Conservation (phyloP, 2,113 vertebrate genomes). For the Malurus elegans region DNA sequence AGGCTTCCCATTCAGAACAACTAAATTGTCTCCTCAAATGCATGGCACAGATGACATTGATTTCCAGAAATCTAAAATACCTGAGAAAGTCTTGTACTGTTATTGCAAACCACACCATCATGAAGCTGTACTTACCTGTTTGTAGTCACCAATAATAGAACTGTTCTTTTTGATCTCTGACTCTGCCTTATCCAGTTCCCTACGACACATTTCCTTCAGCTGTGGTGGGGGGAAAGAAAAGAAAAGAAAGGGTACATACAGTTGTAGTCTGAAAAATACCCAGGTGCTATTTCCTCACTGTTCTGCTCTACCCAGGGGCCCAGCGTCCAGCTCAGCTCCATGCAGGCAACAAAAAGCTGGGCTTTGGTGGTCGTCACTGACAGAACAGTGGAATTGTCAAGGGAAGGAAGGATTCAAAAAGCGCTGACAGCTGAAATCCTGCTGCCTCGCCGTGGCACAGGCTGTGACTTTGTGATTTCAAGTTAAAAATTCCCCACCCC, state of each 20-base stretch:
- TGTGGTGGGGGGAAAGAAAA: slow-evolving; percentile 23
- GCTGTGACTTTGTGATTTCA: not conserved
- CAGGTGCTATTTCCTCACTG: not conserved
- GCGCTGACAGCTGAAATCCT: not conserved
- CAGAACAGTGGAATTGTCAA: not conserved
- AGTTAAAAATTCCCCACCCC: not conserved
- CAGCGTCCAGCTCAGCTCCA: not conserved
- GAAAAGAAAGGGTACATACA: not conserved
- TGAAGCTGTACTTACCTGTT: slow-evolving; percentile 81
- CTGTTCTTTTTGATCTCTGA: slow-evolving; percentile 97
- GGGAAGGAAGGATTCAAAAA: not conserved
- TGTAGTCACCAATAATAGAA: slow-evolving; percentile 98
- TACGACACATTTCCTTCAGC: slow-evolving; percentile 98
- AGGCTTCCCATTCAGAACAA: not conserved
- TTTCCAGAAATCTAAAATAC: not conserved
- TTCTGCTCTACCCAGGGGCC: not conserved
- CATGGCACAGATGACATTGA: not conserved
- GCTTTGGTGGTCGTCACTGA: not conserved
- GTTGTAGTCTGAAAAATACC: not conserved
- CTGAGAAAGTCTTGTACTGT: not conserved
- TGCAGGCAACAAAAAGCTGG: not conserved
- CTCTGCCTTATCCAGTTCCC: slow-evolving; percentile 95
- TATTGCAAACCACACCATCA: not conserved
- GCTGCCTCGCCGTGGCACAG: not conserved
- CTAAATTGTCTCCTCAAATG: not conserved